Percentiles rank a stretch among this genome's conserved stretches.
phyloP scores from a whole-genome alignment of 2,888 invertebrate species.

The Eupelmus urozonus region DNA sequence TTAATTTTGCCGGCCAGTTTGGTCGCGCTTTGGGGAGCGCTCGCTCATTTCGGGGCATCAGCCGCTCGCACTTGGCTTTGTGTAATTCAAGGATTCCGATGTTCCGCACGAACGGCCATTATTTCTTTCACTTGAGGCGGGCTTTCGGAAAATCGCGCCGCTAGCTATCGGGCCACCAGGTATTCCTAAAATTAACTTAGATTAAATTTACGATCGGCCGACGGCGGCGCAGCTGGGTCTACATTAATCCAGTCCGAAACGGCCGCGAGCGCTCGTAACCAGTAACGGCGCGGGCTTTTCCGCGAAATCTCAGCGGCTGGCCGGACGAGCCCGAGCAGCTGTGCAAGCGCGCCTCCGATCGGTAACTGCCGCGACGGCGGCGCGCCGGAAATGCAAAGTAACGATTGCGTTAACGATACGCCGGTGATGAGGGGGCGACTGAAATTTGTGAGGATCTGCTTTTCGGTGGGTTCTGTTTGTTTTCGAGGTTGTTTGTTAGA shows the following conservation, averaged over 20 bases:
- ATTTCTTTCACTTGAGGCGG: constrained; percentile 46
- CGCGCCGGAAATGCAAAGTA: constrained; percentile 42
- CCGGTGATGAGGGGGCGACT: too few relatives aligned
- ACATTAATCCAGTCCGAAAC: constrained; percentile 67
- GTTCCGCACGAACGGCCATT: constrained; percentile 38
- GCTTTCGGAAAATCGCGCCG: constrained; percentile 31
- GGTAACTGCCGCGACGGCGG: neutral
- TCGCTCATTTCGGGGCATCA: neutral
- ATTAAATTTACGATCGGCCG: constrained; percentile 68
- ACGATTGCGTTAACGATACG: constrained; percentile 29
- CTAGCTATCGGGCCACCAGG: constrained; percentile 36
- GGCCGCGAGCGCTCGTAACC: constrained; percentile 15
- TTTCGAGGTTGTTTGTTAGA: too few relatives aligned
- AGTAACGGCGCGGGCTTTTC: constrained; percentile 13
- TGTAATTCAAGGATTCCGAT: constrained; percentile 44
- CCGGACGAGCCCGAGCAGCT: neutral
- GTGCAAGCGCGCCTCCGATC: neutral
- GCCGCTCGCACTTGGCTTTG: neutral
- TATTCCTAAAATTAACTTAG: constrained; percentile 69
- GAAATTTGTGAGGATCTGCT: too few relatives aligned
- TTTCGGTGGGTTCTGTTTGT: too few relatives aligned
- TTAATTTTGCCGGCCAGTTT: constrained; percentile 6
- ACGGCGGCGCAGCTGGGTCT: constrained; percentile 68
- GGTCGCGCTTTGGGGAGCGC: too few relatives aligned
- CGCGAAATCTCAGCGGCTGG: too few relatives aligned